These are phyloP conservation scores for Acrossocheilus fasciatus DNA, from an alignment of 2,797 vertebrate genomes.

Conservation along the genomic window DNA sequence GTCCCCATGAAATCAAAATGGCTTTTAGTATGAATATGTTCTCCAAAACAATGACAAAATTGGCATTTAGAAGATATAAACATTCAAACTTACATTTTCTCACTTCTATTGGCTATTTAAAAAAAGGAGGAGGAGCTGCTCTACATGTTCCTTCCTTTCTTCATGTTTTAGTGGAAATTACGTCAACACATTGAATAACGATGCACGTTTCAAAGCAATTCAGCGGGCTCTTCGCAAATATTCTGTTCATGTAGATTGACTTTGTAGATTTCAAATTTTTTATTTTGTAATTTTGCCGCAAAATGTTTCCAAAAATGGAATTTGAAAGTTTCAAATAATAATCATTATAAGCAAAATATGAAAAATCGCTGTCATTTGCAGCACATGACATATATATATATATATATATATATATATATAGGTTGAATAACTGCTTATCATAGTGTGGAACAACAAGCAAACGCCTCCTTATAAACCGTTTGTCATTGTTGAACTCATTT, in stretches of 20 bases:
- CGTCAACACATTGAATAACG: no score
- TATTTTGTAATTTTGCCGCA: not conserved
- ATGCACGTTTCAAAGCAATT: not conserved
- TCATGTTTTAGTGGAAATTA: no score
- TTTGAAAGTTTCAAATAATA: no score
- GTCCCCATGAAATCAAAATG: no score
- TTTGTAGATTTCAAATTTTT: not conserved
- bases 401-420: not conserved
- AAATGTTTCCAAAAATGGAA: not conserved
- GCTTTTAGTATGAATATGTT: no score
- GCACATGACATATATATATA: not conserved
- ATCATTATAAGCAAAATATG: not conserved
- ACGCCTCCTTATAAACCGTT: not conserved
- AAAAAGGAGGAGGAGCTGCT: no score
- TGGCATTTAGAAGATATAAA: not conserved
- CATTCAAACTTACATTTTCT: not conserved
- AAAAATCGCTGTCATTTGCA: not conserved
- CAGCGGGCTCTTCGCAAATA: not conserved
- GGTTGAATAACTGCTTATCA: not conserved
- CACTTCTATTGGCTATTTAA: not conserved
- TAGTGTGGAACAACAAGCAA: not conserved
- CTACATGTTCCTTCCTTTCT: no score
- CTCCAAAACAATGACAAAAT: not conserved
- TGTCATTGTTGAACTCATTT: not conserved
- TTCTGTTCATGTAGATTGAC: not conserved